Evolutionary conservation across 2,888 invertebrate genomes (phyloP).

Genomic region (Amphipyra berbera): DNA sequence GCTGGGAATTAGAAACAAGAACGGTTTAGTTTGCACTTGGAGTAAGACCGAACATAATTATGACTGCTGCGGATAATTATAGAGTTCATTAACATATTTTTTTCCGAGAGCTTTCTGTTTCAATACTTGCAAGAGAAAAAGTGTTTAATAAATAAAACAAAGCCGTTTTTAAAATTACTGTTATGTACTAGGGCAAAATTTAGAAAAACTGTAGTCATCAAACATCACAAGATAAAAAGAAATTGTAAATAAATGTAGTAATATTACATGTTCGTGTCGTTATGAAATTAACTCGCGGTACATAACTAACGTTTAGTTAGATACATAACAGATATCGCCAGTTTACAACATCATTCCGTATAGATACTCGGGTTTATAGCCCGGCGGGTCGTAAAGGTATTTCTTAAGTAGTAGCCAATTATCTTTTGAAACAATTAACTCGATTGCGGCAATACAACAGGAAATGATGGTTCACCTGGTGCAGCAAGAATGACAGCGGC

Average conservation of each 20-base stretch:
- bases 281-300: slow-evolving; percentile 34
- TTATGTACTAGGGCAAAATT: slow-evolving; percentile 2
- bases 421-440: slow-evolving; percentile 60
- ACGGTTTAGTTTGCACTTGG: slow-evolving; percentile 65
- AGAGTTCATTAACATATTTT: slow-evolving; percentile 29
- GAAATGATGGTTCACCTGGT: slow-evolving; percentile 55
- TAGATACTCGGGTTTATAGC: slow-evolving; percentile 33
- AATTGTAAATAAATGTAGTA: slow-evolving; percentile 5
- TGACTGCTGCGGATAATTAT: slow-evolving; percentile 23
- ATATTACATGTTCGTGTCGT: slow-evolving; percentile 34
- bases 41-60: slow-evolving; percentile 37
- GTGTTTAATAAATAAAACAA: background rate
- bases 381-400: slow-evolving; percentile 45
- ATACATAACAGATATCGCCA: slow-evolving; percentile 33
- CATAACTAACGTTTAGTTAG: slow-evolving; percentile 37
- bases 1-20: slow-evolving; percentile 73
- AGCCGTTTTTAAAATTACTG: slow-evolving; percentile 4
- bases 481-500: slow-evolving; percentile 42
- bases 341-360: slow-evolving; percentile 24
- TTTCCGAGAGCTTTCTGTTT: slow-evolving; percentile 38
- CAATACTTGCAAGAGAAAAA: slow-evolving; percentile 16
- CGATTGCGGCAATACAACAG: slow-evolving; percentile 58
- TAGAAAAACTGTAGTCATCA: background rate
- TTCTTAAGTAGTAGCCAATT: slow-evolving; percentile 56
- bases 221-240: background rate